A percentile compares a stretch with the other conserved stretches of the same genome.
phyloP scores from a whole-genome alignment of 2,888 invertebrate species.

The Arctia plantaginis region DNA sequence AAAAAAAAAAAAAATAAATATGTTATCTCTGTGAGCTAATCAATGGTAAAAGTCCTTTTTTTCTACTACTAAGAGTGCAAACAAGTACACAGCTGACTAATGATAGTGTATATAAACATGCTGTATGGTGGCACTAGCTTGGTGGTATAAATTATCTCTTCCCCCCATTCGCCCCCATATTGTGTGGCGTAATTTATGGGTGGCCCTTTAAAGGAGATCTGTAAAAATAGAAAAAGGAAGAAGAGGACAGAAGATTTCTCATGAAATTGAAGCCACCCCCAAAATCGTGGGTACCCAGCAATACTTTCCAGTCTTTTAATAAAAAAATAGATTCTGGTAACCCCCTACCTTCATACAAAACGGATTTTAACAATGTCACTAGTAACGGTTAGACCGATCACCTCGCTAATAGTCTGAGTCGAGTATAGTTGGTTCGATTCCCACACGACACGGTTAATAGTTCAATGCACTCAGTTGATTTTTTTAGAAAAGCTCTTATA shows the following conservation, averaged over 20 bases:
- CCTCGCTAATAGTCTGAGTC: not conserved
- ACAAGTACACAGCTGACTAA: not conserved
- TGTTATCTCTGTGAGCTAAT: not conserved
- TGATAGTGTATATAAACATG: not conserved
- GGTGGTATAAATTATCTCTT: too few relatives aligned
- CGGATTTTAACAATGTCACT: not conserved
- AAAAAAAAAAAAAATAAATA: too few relatives aligned
- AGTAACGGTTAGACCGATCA: not conserved
- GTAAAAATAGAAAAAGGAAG: too few relatives aligned
- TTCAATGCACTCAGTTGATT: conserved; percentile 35
- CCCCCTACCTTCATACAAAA: not conserved
- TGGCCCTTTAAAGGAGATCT: too few relatives aligned
- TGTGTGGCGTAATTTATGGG: too few relatives aligned
- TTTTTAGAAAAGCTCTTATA: not conserved
- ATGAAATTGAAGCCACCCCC: too few relatives aligned
- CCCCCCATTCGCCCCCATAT: too few relatives aligned
- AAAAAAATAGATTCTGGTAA: not conserved
- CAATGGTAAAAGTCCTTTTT: not conserved
- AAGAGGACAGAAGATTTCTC: not conserved
- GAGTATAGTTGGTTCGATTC: not conserved
- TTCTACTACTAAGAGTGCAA: not conserved
- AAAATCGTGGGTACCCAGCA: too few relatives aligned
- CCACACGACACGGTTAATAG: conserved; percentile 36
- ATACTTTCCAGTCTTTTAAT: not conserved
- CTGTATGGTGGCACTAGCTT: not conserved